Conservation (phyloP, 2,797 vertebrate genomes). For the Xenopus petersii region DNA sequence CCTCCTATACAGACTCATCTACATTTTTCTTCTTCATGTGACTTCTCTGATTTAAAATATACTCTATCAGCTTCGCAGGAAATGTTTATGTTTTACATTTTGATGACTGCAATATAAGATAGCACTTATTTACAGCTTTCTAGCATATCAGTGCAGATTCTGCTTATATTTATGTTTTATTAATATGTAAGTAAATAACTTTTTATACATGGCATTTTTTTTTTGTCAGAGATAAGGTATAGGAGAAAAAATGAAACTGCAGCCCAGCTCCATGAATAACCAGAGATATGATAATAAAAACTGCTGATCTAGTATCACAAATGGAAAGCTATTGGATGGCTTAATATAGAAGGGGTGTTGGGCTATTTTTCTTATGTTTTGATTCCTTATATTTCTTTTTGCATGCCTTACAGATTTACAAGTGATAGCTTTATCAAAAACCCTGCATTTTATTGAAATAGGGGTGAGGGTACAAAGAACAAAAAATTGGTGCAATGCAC, state of each 20-base stretch:
- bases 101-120: background rate
- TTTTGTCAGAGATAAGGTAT: background rate
- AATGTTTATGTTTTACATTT: background rate
- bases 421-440: too few species aligned
- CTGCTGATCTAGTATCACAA: background rate
- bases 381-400: too few species aligned
- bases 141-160: background rate
- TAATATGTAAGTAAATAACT: background rate
- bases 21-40: background rate
- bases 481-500: too few species aligned
- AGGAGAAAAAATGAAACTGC: background rate
- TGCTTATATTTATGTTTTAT: background rate
- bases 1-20: background rate
- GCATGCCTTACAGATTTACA: too few species aligned
- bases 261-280: background rate
- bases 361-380: too few species aligned
- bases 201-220: background rate
- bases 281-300: background rate
- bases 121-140: background rate
- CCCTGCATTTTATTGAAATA: too few species aligned
- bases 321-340: too few species aligned
- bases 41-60: constrained; percentile 14
- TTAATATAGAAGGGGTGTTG: too few species aligned
- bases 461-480: too few species aligned
- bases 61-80: background rate